Base-by-base conservation (phyloP, 2,888 invertebrate genomes). In the Synergus umbraculus region DNA sequence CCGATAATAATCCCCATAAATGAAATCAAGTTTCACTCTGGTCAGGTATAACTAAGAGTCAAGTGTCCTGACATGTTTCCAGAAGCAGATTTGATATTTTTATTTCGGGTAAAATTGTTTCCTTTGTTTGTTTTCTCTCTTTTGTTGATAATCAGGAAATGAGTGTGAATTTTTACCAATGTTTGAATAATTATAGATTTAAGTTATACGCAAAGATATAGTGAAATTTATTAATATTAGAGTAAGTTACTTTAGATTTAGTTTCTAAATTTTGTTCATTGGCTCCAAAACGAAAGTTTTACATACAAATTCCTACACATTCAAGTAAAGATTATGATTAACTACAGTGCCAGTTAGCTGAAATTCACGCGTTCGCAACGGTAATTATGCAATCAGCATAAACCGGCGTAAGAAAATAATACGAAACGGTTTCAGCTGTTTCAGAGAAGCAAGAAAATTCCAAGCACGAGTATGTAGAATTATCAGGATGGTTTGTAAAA, bases 311-410 rank as follows among this genome's bases (percentile, higher is more conserved):
- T 43, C n/a, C n/a, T 66, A 43, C 18, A 22, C 43, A 9, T 18
- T 22, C 15, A 29, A 41, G n/a, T 43, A n/a, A 66, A 18, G 46
- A 69, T 69, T 22, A 49, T 46, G 44, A 69, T 49, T 69, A 69
- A 46, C 29, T 69, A 46, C 69, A 29, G 69, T 67, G 37, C 29
- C 37, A 37, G 64, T 66, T 18, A 54, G 9, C 37, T 54, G 4
- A 54, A 73, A 73, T 73, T 54, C 49, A 10, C 46, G 29, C 29
- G n/a, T 54, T 73, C 13, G 22, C 73, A 73, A 54, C 9, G 5
- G 49, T 73, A 54, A 73, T 73, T 73, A 54, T 54, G 54, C n/a
- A 54, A 73, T 54, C 37, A 73, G 49, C 54, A 73, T 73, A 73
- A 73, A 73, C 10, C 73, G n/a, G 15, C 37, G 73, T 54, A 54